These are phyloP conservation scores for Cynoglossus semilaevis DNA, from an alignment of 2,113 vertebrate genomes.

Conservation along the genomic window DNA sequence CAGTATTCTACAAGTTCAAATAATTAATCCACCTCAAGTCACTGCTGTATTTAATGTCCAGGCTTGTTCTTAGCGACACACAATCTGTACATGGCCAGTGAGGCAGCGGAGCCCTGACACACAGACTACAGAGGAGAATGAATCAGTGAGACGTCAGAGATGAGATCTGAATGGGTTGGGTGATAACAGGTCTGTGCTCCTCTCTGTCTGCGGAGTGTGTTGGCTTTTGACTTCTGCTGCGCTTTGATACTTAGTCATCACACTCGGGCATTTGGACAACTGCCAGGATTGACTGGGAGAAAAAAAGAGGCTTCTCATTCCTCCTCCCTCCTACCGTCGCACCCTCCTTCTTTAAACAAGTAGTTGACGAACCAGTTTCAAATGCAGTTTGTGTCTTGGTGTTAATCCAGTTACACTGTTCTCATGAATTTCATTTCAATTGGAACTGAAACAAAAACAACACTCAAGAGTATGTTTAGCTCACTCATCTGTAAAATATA, in stretches of 20 bases:
- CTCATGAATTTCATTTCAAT: not conserved
- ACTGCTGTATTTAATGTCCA: no score
- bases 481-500: conserved; percentile 2
- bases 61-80: no score
- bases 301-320: not conserved
- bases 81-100: conserved; percentile 15
- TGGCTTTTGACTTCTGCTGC: conserved; percentile 31
- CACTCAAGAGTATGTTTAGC: not conserved
- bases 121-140: no score
- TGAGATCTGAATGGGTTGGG: conserved; percentile 36
- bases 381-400: conserved; percentile 13
- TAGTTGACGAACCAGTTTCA: conserved; percentile 46
- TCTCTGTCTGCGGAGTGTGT: conserved; percentile 28
- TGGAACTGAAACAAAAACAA: conserved; percentile 8
- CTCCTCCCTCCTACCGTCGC: not conserved
- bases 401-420: conserved; percentile 11
- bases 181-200: conserved; percentile 46
- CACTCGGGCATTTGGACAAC: conserved; percentile 48
- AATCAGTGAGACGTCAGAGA: conserved; percentile 47
- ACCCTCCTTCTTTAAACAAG: conserved; percentile 39
- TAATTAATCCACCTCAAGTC: no score
- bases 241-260: conserved; percentile 52
- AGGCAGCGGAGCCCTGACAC: no score
- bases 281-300: conserved; percentile 38
- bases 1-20: no score